Percentiles rank a stretch among this genome's conserved stretches.
phyloP scores from a whole-genome alignment of 2,888 invertebrate genomes.

The Halictus quadricinctus region DNA sequence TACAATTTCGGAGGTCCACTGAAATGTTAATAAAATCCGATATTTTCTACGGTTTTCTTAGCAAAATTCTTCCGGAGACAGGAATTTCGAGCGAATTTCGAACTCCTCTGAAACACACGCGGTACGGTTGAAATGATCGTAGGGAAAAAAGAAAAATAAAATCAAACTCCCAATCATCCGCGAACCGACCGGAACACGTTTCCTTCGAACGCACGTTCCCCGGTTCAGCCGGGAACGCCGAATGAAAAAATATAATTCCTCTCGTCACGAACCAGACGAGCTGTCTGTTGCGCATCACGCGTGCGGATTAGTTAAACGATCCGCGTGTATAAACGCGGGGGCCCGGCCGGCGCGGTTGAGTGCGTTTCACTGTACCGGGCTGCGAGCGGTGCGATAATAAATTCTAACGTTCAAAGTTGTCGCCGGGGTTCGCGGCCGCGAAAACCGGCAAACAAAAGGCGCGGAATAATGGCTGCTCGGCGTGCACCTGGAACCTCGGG shows the following conservation, averaged over 20 bases:
- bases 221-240: not conserved
- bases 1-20: not conserved
- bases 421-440: constrained; percentile 12
- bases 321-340: constrained; percentile 44
- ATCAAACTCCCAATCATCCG: not conserved
- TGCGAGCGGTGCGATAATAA: constrained; percentile 46
- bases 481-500: constrained; percentile 33
- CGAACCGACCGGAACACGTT: not conserved
- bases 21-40: not conserved
- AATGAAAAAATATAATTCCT: constrained; percentile 24
- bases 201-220: constrained; percentile 1
- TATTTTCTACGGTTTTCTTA: not conserved
- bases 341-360: constrained; percentile 47
- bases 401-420: constrained; percentile 65
- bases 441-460: constrained; percentile 44
- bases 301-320: constrained; percentile 60
- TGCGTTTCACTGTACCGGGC: constrained; percentile 66
- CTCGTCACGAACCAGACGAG: constrained; percentile 26
- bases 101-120: not conserved
- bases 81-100: not conserved
- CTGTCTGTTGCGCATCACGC: constrained; percentile 39
- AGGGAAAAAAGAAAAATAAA: not conserved
- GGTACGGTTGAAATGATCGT: not conserved
- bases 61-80: not conserved
- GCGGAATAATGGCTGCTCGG: constrained; percentile 25